Evolutionary conservation across 2,888 invertebrate genomes (phyloP).

Genomic region (Trichogramma evanescens): DNA sequence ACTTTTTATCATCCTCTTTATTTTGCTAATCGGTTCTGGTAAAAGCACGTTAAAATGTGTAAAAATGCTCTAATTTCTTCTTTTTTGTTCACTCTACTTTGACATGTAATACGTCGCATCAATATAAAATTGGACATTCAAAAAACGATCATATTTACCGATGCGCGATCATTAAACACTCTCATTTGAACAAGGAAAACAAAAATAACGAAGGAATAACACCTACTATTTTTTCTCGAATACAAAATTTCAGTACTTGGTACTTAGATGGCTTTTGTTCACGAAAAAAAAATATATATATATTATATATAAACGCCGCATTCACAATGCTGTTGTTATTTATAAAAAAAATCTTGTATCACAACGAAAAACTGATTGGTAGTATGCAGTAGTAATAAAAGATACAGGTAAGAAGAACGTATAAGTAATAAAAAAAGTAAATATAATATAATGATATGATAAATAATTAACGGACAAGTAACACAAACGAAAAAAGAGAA

Average conservation of each 20-base stretch:
- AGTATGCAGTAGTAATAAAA: constrained; percentile 7
- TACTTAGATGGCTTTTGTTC: too few relatives aligned
- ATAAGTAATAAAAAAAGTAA: constrained; percentile 8
- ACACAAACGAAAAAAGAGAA: constrained; percentile 21
- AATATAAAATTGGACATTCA: background rate
- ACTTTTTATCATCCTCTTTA: background rate
- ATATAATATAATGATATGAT: constrained; percentile 5
- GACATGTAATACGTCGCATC: constrained; percentile 10
- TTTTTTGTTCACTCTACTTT: background rate
- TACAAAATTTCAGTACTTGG: too few relatives aligned
- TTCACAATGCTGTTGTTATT: too few relatives aligned
- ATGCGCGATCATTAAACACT: constrained; percentile 14
- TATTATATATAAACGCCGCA: too few relatives aligned
- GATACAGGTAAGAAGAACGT: constrained; percentile 5
- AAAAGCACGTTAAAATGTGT: constrained; percentile 12
- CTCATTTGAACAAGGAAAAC: background rate
- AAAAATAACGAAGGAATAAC: constrained; percentile 10
- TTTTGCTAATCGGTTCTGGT: constrained; percentile 14
- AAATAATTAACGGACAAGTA: constrained; percentile 20
- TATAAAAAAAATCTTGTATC: too few relatives aligned
- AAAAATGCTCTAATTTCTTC: constrained; percentile 14
- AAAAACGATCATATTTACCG: constrained; percentile 14
- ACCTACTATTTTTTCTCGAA: too few relatives aligned
- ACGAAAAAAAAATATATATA: too few relatives aligned
- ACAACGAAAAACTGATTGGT: too few relatives aligned